Evolutionary conservation across 37 sponge, comb jelly and placozoan genomes (phyloP).

Genomic region (Oopsacas minuta): DNA sequence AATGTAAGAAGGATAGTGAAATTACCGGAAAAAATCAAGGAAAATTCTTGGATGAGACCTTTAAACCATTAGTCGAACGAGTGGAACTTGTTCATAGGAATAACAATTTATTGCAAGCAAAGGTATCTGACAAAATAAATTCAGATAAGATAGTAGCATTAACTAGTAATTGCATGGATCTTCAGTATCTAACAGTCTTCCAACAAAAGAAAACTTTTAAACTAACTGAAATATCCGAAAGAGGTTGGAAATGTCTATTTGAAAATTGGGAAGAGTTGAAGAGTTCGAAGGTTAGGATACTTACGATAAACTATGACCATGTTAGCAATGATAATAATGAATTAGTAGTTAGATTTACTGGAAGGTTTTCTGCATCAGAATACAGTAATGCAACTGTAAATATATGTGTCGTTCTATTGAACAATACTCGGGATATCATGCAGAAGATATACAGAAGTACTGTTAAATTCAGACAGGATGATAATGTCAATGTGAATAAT

Average conservation of each 20-base stretch:
- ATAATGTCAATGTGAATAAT: no score
- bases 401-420: neutral
- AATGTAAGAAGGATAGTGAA: no score
- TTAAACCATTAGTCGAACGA: neutral
- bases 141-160: neutral
- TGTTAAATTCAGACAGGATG: no score
- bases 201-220: neutral
- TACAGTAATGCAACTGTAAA: neutral
- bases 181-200: neutral
- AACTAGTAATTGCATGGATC: neutral
- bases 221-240: neutral
- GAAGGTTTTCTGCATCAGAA: neutral
- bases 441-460: no score
- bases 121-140: neutral
- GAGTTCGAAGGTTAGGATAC: neutral
- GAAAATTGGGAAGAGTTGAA: neutral
- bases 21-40: no score
- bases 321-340: neutral
- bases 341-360: neutral
- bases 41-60: neutral
- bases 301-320: neutral
- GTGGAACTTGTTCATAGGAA: neutral
- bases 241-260: neutral
- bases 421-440: no score
- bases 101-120: neutral